phyloP scores from a whole-genome alignment of 2,113 vertebrate species.

The Zosterops pallidus region DNA sequence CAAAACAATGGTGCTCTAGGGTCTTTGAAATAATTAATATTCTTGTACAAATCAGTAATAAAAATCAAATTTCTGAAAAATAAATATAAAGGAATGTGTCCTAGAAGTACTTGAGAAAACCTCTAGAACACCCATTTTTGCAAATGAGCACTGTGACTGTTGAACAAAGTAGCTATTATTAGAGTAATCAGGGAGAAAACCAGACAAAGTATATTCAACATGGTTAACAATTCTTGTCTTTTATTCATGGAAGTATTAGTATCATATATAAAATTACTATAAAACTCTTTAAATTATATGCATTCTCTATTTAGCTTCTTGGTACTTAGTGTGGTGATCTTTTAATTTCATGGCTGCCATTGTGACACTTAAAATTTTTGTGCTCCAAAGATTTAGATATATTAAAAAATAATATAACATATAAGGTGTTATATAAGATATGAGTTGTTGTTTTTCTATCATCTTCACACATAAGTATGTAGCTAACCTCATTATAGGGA shows the following conservation, averaged over 20 bases:
- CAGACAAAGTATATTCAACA: neutral
- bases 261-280: neutral
- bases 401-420: neutral
- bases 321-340: neutral
- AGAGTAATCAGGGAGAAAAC: neutral
- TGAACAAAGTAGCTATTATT: neutral
- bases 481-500: neutral
- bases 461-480: neutral
- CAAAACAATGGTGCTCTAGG: neutral
- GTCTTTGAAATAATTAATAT: neutral
- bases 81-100: neutral
- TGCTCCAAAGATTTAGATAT: neutral
- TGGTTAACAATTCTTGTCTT: neutral
- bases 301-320: neutral
- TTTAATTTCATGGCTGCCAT: neutral
- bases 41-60: neutral
- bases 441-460: neutral
- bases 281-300: neutral
- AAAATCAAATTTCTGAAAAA: neutral
- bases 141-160: neutral
- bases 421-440: neutral
- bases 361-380: neutral
- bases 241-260: neutral
- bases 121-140: neutral
- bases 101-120: neutral